Conservation (phyloP, 2,797 vertebrate genomes). For the Notamacropus eugenii region DNA sequence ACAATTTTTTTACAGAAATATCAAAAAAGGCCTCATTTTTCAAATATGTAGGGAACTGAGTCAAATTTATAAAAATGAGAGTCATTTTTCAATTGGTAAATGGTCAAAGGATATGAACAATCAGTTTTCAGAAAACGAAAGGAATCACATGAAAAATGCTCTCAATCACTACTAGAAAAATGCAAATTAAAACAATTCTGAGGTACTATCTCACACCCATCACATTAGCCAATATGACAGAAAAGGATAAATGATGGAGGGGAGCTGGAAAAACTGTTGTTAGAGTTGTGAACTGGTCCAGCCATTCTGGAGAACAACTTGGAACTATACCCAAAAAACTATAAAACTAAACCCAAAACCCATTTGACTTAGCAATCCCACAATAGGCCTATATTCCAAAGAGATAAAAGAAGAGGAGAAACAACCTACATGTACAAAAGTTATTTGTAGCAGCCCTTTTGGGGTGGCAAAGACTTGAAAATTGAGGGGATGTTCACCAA, state of each 20-base stretch:
- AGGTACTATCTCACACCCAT: neutral
- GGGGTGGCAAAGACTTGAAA: neutral
- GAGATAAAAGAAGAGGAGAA: neutral
- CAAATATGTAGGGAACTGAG: neutral
- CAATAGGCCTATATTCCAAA: neutral
- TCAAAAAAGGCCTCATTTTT: neutral
- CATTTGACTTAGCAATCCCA: neutral
- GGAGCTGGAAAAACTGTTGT: neutral
- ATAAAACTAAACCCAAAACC: neutral
- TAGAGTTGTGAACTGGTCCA: neutral
- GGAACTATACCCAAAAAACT: neutral
- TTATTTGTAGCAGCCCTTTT: neutral
- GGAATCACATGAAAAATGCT: neutral
- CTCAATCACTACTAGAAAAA: neutral
- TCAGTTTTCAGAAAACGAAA: neutral
- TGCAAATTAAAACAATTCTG: neutral
- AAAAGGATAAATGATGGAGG: neutral
- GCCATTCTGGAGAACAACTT: neutral
- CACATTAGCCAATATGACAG: neutral
- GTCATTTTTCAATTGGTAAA: neutral
- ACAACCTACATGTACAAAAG: neutral
- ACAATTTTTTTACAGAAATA: too few species aligned
- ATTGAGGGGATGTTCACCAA: neutral
- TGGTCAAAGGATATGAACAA: neutral
- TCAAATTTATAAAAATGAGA: neutral